Conservation (phyloP, 2,113 vertebrate species). For the Gorsachius goisagi region DNA sequence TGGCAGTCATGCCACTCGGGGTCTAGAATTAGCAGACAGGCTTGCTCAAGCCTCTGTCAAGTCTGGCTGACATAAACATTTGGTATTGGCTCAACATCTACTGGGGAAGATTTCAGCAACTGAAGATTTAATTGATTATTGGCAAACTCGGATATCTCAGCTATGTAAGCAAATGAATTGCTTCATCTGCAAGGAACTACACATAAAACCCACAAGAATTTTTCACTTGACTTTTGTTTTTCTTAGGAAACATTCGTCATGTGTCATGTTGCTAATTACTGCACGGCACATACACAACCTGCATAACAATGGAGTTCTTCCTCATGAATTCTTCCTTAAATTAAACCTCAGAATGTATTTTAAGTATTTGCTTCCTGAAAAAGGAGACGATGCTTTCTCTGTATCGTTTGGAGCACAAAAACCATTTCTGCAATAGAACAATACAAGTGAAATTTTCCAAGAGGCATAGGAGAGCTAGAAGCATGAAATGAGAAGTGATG, state of each 20-base stretch:
- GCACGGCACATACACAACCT: background rate
- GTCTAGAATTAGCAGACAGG: background rate
- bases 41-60: background rate
- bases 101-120: background rate
- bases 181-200: background rate
- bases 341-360: background rate
- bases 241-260: background rate
- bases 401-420: background rate
- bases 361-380: background rate
- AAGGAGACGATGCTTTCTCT: background rate
- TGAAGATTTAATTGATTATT: background rate
- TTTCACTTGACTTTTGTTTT: background rate
- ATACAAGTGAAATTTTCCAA: background rate
- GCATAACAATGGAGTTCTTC: background rate
- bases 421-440: background rate
- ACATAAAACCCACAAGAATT: background rate
- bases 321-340: background rate
- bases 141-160: background rate
- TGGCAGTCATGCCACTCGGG: background rate
- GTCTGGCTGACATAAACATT: background rate
- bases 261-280: background rate
- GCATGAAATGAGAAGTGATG: background rate
- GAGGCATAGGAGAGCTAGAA: background rate
- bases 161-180: background rate
- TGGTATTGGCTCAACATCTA: background rate